These are phyloP conservation scores for Danio albolineatus DNA, from an alignment of 2,797 vertebrate genomes.

Conservation along the genomic window DNA sequence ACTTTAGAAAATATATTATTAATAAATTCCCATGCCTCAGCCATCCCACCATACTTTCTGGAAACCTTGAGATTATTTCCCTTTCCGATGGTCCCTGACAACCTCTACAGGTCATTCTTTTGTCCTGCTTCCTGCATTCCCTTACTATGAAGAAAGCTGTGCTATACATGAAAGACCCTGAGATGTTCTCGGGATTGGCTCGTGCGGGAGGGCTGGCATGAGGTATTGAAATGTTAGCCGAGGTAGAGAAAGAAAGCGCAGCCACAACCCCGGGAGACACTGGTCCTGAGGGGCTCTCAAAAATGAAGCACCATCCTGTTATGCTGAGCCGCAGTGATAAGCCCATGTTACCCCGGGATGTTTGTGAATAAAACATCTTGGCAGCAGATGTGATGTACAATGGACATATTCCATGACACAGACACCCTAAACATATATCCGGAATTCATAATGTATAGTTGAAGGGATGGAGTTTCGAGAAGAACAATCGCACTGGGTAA, in stretches of 20 bases:
- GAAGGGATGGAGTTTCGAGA: neutral
- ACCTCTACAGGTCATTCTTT: constrained; percentile 10
- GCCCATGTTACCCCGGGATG: neutral
- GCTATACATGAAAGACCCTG: constrained; percentile 59
- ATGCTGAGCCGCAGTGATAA: neutral
- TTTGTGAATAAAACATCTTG: constrained; percentile 3
- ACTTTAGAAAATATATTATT: neutral
- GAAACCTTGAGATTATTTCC: neutral
- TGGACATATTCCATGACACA: neutral
- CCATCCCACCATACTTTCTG: neutral
- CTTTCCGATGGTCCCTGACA: neutral
- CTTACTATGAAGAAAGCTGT: constrained; percentile 69
- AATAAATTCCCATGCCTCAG: neutral
- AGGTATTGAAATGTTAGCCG: neutral
- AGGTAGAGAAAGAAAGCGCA: neutral
- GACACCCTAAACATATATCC: neutral
- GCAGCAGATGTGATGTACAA: constrained; percentile 5
- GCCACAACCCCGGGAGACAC: neutral
- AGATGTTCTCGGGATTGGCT: constrained; percentile 6
- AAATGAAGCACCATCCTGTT: constrained; percentile 15
- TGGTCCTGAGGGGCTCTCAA: constrained; percentile 3
- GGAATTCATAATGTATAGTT: neutral
- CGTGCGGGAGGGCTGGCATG: constrained; percentile 5
- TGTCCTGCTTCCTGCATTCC: neutral
- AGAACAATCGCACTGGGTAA: neutral